Conservation (phyloP, 1,140 invertebrate species). For the Panonychus citri region DNA sequence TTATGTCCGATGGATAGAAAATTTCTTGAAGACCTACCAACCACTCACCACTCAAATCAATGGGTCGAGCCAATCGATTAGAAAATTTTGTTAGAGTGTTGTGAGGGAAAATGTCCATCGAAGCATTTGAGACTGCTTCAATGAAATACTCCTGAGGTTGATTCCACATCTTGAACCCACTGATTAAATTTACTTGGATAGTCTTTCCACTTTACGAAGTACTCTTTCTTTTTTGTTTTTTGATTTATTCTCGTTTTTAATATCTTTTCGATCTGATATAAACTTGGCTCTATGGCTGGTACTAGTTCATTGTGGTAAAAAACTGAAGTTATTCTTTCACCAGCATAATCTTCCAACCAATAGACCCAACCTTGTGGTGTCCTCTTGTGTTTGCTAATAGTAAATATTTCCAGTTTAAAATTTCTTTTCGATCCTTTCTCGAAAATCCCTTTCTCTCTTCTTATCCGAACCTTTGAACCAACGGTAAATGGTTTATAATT, state of each 20-base stretch:
- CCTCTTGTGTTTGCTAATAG: background rate
- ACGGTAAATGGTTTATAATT: background rate
- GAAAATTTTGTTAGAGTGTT: background rate
- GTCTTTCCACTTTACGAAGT: background rate
- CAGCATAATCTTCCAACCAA: background rate
- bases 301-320: background rate
- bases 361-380: background rate
- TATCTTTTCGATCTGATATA: background rate
- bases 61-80: background rate
- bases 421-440: background rate
- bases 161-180: background rate
- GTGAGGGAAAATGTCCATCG: background rate
- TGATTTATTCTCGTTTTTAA: background rate
- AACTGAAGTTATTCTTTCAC: background rate
- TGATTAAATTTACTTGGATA: background rate
- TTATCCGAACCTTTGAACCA: background rate
- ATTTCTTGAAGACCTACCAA: background rate
- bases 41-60: background rate
- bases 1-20: background rate
- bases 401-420: background rate
- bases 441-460: background rate
- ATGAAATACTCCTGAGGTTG: background rate
- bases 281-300: background rate
- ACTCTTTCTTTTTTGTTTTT: background rate
- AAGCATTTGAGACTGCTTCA: background rate